Conservation (phyloP, 2,888 invertebrate genomes). For the Andrena bucephala region DNA sequence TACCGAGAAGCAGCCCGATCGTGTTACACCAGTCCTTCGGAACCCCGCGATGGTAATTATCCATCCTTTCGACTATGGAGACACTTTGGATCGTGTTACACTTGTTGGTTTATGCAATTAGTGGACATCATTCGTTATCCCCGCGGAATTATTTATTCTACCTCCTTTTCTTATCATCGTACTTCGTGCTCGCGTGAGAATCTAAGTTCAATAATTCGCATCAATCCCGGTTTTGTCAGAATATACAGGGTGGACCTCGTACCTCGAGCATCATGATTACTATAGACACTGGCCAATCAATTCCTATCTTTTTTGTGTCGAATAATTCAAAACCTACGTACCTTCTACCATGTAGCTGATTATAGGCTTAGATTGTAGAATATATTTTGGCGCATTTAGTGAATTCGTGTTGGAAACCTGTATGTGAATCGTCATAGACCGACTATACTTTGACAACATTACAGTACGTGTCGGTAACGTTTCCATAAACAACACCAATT, state of each 20-base stretch:
- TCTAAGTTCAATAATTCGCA: constrained; percentile 21
- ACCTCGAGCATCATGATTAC: neutral
- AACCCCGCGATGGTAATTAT: constrained; percentile 67
- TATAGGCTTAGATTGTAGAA: too few relatives aligned
- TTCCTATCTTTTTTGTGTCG: too few relatives aligned
- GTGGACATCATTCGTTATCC: constrained; percentile 61
- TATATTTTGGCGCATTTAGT: too few relatives aligned
- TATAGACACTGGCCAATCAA: too few relatives aligned
- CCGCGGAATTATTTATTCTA: constrained; percentile 38
- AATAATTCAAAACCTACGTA: too few relatives aligned
- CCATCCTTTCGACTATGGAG: constrained; percentile 56
- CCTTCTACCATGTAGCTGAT: too few relatives aligned
- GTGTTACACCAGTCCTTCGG: constrained; percentile 71
- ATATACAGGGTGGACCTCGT: neutral
- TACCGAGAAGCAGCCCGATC: constrained; percentile 71
- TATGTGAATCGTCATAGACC: too few relatives aligned
- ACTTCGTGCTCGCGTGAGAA: neutral
- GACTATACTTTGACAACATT: too few relatives aligned
- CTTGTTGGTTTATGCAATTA: constrained; percentile 69
- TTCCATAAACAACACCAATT: too few relatives aligned
- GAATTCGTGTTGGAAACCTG: too few relatives aligned
- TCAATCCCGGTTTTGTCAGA: neutral
- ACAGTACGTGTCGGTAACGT: too few relatives aligned
- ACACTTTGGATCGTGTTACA: constrained; percentile 73
- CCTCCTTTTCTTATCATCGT: neutral